These are phyloP conservation scores for Pseudoatta argentina DNA, from an alignment of 1,140 invertebrate genomes.

Conservation along the genomic window DNA sequence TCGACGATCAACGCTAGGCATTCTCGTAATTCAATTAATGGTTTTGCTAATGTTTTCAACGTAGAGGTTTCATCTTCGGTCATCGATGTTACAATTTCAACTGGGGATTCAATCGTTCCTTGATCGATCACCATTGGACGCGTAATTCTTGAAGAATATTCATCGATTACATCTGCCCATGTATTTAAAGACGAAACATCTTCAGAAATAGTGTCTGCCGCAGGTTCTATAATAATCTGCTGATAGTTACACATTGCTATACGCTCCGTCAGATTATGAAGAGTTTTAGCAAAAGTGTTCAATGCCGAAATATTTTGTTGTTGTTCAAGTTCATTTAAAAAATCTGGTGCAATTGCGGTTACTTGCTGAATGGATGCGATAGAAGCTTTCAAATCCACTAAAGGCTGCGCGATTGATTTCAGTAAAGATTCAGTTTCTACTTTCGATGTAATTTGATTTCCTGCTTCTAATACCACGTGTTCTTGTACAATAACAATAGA, in stretches of 20 bases:
- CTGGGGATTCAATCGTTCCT: slow-evolving; percentile 54
- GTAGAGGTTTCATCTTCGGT: slow-evolving; percentile 59
- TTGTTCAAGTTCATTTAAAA: slow-evolving; percentile 67
- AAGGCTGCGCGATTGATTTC: slow-evolving; percentile 76
- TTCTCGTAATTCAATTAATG: slow-evolving; percentile 86
- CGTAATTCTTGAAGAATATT: slow-evolving; percentile 15
- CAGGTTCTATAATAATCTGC: slow-evolving; percentile 68
- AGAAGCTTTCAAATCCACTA: slow-evolving; percentile 82
- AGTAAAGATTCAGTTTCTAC: slow-evolving; percentile 62
- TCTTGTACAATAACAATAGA: slow-evolving; percentile 78
- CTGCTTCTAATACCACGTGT: slow-evolving; percentile 70
- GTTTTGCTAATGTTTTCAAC: slow-evolving; percentile 84
- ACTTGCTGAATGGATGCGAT: slow-evolving; percentile 83
- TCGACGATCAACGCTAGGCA: slow-evolving; percentile 86
- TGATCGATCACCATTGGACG: slow-evolving; percentile 60
- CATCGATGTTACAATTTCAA: slow-evolving; percentile 67
- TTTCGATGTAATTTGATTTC: slow-evolving; percentile 59
- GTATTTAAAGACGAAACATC: slow-evolving; percentile 70
- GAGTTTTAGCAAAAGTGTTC: slow-evolving; percentile 85
- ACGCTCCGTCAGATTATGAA: slow-evolving; percentile 84
- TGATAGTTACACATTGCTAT: slow-evolving; percentile 77
- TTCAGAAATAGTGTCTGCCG: slow-evolving; percentile 67
- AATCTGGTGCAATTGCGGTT: slow-evolving; percentile 59
- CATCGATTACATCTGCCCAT: slow-evolving; percentile 68
- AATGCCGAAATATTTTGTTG: slow-evolving; percentile 83